Evolutionary conservation across 2,888 invertebrate genomes (phyloP).

Genomic region (Ariolimax columbianus): DNA sequence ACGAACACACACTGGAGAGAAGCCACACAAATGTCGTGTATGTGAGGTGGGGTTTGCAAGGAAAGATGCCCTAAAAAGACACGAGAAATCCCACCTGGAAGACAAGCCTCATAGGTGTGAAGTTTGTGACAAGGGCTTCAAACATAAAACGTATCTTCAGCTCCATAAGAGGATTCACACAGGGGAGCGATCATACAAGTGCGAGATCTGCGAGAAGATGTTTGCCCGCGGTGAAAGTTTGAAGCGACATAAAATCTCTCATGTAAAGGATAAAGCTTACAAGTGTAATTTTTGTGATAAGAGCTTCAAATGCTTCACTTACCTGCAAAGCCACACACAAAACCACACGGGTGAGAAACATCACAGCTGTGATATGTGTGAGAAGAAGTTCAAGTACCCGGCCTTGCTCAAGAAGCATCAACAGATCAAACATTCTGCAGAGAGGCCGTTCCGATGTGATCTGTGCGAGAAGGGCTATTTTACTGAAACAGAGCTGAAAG

Average conservation of each 20-base stretch:
- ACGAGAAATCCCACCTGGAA: conserved; percentile 51
- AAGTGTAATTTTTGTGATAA: conserved; percentile 44
- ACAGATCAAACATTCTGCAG: conserved; percentile 47
- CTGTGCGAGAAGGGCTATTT: conserved; percentile 51
- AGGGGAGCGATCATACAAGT: conserved; percentile 33
- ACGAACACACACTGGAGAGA: conserved; percentile 55
- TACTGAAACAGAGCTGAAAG: conserved; percentile 44
- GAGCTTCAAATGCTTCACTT: conserved; percentile 43
- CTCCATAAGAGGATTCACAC: conserved; percentile 44
- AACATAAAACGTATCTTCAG: conserved; percentile 43
- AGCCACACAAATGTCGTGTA: conserved; percentile 50
- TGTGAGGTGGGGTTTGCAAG: conserved; percentile 52
- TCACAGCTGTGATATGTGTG: conserved; percentile 48
- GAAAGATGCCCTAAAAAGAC: conserved; percentile 49
- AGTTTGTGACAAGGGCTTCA: conserved; percentile 46
- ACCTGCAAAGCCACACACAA: conserved; percentile 43
- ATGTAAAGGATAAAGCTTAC: conserved; percentile 40
- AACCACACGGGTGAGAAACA: conserved; percentile 53
- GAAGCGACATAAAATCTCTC: conserved; percentile 42
- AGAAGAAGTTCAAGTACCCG: conserved; percentile 43
- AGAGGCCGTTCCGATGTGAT: conserved; percentile 47
- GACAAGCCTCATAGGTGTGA: conserved; percentile 51
- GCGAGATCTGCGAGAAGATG: conserved; percentile 45
- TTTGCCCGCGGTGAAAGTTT: conserved; percentile 42
- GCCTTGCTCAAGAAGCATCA: conserved; percentile 48